Conservation (phyloP, 2,888 invertebrate genomes). For the Drosophila siamana region DNA sequence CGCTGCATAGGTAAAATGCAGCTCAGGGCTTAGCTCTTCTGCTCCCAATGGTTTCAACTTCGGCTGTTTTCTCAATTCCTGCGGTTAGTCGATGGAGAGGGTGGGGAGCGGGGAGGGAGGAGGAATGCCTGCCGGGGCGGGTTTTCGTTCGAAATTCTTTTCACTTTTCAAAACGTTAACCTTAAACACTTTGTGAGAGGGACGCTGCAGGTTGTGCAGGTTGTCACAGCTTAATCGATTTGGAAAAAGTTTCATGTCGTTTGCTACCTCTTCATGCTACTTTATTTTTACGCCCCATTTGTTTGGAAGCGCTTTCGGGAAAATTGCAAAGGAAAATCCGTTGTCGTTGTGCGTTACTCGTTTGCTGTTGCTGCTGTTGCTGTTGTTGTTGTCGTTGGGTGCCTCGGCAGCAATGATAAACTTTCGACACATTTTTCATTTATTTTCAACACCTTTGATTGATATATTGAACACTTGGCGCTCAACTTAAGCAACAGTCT, state of each 20-base stretch:
- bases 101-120: not conserved
- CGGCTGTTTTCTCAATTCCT: slow-evolving; percentile 37
- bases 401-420: slow-evolving; percentile 70
- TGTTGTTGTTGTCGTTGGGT: slow-evolving; percentile 31
- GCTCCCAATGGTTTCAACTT: slow-evolving; percentile 18
- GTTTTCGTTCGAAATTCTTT: slow-evolving; percentile 56
- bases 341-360: slow-evolving; percentile 25
- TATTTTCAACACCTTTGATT: slow-evolving; percentile 83
- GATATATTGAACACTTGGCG: slow-evolving; percentile 81
- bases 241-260: slow-evolving; percentile 71
- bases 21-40: slow-evolving; percentile 32
- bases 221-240: slow-evolving; percentile 79
- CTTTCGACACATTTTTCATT: slow-evolving; percentile 83
- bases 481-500: slow-evolving; percentile 69
- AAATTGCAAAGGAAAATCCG: slow-evolving; percentile 59
- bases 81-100: slow-evolving; percentile 42
- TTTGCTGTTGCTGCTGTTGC: slow-evolving; percentile 21
- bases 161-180: slow-evolving; percentile 74
- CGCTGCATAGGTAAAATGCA: slow-evolving; percentile 68
- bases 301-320: slow-evolving; percentile 48
- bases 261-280: slow-evolving; percentile 53
- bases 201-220: slow-evolving; percentile 30
- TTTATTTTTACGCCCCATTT: slow-evolving; percentile 78
- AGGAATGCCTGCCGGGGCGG: not conserved
- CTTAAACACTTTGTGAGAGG: slow-evolving; percentile 62